Evolutionary conservation across 30 jellyfish, hydroid and myxozoan genomes (phyloP).

Genomic region (Aurelia sp.): DNA sequence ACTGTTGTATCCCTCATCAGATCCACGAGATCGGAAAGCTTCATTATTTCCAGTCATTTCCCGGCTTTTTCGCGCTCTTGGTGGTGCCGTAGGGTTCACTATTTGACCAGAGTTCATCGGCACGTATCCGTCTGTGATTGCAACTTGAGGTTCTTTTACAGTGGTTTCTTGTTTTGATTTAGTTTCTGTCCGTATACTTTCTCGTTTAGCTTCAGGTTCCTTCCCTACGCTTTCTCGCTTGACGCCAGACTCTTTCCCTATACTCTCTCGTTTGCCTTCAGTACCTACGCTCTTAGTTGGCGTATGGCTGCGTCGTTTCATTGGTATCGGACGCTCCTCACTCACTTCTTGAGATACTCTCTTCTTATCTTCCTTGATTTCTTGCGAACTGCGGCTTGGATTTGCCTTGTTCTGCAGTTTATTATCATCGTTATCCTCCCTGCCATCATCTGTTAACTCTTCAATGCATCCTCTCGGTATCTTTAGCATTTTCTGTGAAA

Average conservation of each 20-base stretch:
- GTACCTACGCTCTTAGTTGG: neutral
- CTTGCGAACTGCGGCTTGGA: slow-evolving; percentile 12
- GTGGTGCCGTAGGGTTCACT: slow-evolving; percentile 61
- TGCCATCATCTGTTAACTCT: slow-evolving; percentile 53
- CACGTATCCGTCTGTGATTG: slow-evolving; percentile 32
- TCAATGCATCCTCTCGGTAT: slow-evolving; percentile 70
- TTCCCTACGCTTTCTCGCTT: too few relatives aligned
- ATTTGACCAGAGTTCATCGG: neutral
- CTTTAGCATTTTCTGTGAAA: slow-evolving; percentile 61
- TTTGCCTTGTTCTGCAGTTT: neutral
- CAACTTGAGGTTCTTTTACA: neutral
- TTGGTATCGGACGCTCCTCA: neutral
- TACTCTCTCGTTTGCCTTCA: too few relatives aligned
- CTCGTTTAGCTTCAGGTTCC: too few relatives aligned
- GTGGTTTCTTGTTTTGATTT: neutral
- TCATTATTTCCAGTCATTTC: slow-evolving; percentile 25
- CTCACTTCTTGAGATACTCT: neutral
- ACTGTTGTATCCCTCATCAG: slow-evolving; percentile 97
- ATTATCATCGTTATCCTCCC: slow-evolving; percentile 22
- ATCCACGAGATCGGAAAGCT: slow-evolving; percentile 66
- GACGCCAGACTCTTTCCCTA: too few relatives aligned
- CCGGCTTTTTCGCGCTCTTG: slow-evolving; percentile 42
- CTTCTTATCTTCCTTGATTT: slow-evolving; percentile 3
- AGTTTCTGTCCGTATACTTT: too few relatives aligned
- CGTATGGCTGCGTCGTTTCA: neutral